These are phyloP conservation scores for Elgonia sp. DNA, from an alignment of 2,888 invertebrate genomes.

Conservation along the genomic window DNA sequence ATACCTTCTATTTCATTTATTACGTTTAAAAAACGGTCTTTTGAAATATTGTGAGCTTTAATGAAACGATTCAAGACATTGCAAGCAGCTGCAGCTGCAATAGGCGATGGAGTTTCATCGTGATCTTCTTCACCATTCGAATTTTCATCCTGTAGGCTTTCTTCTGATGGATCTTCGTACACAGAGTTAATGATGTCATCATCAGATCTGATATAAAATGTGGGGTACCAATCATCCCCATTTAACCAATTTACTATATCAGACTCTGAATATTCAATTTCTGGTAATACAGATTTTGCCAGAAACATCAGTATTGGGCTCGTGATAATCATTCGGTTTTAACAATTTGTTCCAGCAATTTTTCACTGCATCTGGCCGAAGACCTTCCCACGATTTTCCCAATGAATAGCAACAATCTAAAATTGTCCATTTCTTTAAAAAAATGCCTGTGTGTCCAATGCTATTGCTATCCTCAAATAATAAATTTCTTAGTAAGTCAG, in stretches of 20 bases:
- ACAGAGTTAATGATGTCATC: not conserved
- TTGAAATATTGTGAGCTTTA: conserved; percentile 14
- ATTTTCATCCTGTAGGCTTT: conserved; percentile 1
- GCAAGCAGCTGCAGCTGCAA: conserved; percentile 23
- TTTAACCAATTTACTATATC: not conserved
- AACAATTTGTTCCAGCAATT: conserved; percentile 12
- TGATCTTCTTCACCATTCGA: not conserved
- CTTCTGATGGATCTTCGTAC: not conserved
- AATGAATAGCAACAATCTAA: conserved; percentile 12
- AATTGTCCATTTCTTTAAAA: conserved; percentile 29
- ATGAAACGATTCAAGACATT: conserved; percentile 4
- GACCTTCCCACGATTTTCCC: not conserved
- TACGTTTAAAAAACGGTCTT: conserved; percentile 1
- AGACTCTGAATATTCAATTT: not conserved
- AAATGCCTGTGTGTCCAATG: not conserved
- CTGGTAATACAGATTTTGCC: not conserved
- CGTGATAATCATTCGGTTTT: not conserved
- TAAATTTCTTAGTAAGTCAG: conserved; percentile 8
- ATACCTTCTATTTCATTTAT: too few relatives aligned
- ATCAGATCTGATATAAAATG: not conserved
- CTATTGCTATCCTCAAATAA: conserved; percentile 14
- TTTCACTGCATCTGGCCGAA: not conserved
- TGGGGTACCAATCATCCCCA: not conserved
- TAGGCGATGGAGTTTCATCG: conserved; percentile 23
- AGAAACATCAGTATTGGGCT: not conserved